Conservation (phyloP, 2,797 vertebrate genomes). For the Helarctos malayanus region DNA sequence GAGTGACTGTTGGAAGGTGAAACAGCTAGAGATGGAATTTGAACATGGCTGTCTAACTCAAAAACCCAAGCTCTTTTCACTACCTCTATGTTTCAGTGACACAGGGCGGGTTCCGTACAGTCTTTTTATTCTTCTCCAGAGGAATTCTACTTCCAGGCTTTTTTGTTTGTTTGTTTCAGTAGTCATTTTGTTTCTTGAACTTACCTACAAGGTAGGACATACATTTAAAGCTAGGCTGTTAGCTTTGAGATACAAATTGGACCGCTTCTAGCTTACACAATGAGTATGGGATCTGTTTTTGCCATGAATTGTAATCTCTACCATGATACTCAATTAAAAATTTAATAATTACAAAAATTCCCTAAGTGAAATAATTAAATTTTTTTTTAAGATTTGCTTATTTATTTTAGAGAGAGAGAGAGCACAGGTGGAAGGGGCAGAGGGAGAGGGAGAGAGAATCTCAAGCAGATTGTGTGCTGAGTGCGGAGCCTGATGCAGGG, state of each 20-base stretch:
- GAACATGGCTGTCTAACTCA: neutral
- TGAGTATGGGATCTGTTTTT: neutral
- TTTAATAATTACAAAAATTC: neutral
- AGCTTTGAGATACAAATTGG: neutral
- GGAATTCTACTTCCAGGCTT: neutral
- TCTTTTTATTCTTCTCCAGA: neutral
- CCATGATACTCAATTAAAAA: neutral
- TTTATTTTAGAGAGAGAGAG: neutral
- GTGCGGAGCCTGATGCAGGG: neutral
- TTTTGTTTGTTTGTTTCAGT: neutral
- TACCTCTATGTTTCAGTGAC: neutral
- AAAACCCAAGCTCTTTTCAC: neutral
- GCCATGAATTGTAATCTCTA: neutral
- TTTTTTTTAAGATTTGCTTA: neutral
- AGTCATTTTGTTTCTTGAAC: constrained; percentile 5
- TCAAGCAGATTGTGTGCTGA: neutral
- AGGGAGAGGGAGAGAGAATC: neutral
- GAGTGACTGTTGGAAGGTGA: neutral
- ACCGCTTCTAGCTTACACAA: neutral
- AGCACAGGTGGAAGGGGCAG: neutral
- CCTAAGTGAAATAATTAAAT: neutral
- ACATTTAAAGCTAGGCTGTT: neutral
- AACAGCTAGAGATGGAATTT: neutral
- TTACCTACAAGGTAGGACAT: neutral
- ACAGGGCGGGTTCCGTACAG: neutral